Base-by-base conservation (phyloP, 2,113 vertebrate genomes). In the Lycaon pictus region DNA sequence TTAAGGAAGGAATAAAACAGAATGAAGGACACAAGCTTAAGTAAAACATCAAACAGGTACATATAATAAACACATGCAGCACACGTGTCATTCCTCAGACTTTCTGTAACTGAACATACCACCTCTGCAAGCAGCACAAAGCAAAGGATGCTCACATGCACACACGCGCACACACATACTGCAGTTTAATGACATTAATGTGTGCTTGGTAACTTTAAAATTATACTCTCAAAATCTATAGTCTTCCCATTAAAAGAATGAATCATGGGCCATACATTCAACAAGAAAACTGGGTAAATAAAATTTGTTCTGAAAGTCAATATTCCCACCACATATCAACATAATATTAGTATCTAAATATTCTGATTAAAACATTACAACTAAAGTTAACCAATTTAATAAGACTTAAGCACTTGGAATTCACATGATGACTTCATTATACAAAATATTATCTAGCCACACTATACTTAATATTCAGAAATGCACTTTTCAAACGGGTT, bases 1-100 rank as follows among this genome's bases (percentile, higher is more conserved):
- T 99, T 96, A 96, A 97, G 98, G 96, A 98, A 98, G 98, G 98
- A 96, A 99, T 92, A 98, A 98, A 98, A 99, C 93, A 99, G 89
- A 99, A 98, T 98, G 96, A 97, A 97, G 98, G 92, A 98, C 62
- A 98, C 88, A 0, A 93, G 88, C 94, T 96, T 97, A 80, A 96
- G 96, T 0, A 15, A 95, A 84, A 80, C 82, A 96, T 93, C 71
- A 93, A 37, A 89, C 32, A 95, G 27, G 86, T 9, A 37, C 27
- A 22, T 4, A 5, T 2, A 3, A 82, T 53, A 82, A 35, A 90
- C 16, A 96, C 3, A 96, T 43, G 72, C 35, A 43, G 65, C 65
- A 48, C 27, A 10, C 43, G 0, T 2, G 63, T 7, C 92, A 95
- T 51, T 56, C 69, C 96, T 69, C 43, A 77, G 29, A 22, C 11